phyloP scores from a whole-genome alignment of 1,140 invertebrate genomes.

The Onthophagus taurus region DNA sequence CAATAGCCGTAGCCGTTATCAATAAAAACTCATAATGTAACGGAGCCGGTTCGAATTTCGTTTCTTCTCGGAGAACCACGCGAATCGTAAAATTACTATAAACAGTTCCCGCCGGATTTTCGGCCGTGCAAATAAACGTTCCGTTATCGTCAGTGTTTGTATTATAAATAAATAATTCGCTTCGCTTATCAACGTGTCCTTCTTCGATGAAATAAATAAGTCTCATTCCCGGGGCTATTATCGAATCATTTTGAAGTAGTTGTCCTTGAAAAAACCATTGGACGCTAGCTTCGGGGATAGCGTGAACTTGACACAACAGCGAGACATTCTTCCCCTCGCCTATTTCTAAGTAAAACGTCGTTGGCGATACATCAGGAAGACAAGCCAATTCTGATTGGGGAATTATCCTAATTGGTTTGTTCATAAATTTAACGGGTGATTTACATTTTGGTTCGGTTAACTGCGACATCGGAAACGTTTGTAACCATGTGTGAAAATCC shows the following conservation, averaged over 20 bases:
- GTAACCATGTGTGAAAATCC: slow-evolving; percentile 68
- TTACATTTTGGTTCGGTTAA: slow-evolving; percentile 64
- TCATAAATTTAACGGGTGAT: slow-evolving; percentile 54
- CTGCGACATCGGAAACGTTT: slow-evolving; percentile 60
- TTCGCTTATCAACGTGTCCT: slow-evolving; percentile 58
- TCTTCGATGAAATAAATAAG: slow-evolving; percentile 59
- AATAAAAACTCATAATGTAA: slow-evolving; percentile 57
- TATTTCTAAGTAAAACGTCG: slow-evolving; percentile 61
- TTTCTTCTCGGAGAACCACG: slow-evolving; percentile 60
- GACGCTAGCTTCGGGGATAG: slow-evolving; percentile 66
- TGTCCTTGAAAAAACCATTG: slow-evolving; percentile 74
- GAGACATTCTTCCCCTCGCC: slow-evolving; percentile 71
- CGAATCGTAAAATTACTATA: slow-evolving; percentile 68
- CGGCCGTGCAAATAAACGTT: slow-evolving; percentile 69
- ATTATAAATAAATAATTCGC: slow-evolving; percentile 66
- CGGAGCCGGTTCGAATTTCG: slow-evolving; percentile 51
- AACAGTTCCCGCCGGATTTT: slow-evolving; percentile 68
- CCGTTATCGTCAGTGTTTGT: slow-evolving; percentile 67
- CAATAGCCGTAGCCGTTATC: slow-evolving; percentile 50
- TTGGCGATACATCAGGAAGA: slow-evolving; percentile 63
- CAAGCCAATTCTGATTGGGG: slow-evolving; percentile 70
- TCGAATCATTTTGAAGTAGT: slow-evolving; percentile 59
- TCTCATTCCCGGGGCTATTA: slow-evolving; percentile 50
- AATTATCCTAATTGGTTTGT: slow-evolving; percentile 57
- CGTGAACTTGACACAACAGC: slow-evolving; percentile 65